These are phyloP conservation scores for Drosophila sordidula DNA, from an alignment of 2,888 invertebrate genomes.

Conservation along the genomic window DNA sequence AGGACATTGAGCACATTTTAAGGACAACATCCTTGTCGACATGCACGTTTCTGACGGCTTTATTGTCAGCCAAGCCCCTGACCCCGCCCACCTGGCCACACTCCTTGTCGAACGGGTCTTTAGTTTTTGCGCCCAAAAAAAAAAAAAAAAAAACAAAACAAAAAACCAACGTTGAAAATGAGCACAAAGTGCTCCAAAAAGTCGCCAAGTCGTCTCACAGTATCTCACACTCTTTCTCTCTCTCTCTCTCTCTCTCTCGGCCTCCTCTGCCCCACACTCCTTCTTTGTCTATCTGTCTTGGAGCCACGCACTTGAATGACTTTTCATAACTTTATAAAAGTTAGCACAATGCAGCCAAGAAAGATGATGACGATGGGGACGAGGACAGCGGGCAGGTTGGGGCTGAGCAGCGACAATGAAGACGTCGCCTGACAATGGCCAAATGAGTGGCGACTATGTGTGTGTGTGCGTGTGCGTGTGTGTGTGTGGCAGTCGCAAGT, in stretches of 20 bases:
- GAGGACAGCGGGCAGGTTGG: slow-evolving; percentile 14
- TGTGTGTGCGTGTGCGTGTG: slow-evolving; percentile 5
- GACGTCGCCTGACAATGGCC: slow-evolving; percentile 67
- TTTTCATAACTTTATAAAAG: slow-evolving; percentile 78
- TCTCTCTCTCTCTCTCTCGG: background rate
- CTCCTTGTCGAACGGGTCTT: slow-evolving; percentile 34
- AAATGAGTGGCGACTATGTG: slow-evolving; percentile 45
- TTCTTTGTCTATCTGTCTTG: slow-evolving; percentile 8
- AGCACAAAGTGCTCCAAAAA: slow-evolving; percentile 77
- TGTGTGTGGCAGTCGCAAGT: slow-evolving; percentile 10
- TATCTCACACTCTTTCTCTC: slow-evolving; percentile 19
- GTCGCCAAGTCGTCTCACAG: slow-evolving; percentile 64
- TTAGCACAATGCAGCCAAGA: slow-evolving; percentile 64
- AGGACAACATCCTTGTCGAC: slow-evolving; percentile 58
- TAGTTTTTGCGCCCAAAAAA: slow-evolving; percentile 41
- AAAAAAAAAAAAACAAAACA: slow-evolving; percentile 9
- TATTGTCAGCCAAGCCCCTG: slow-evolving; percentile 59
- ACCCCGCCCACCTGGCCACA: slow-evolving; percentile 28
- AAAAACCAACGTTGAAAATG: slow-evolving; percentile 53
- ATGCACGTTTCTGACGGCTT: slow-evolving; percentile 74
- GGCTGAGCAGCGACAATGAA: slow-evolving; percentile 57
- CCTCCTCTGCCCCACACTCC: background rate
- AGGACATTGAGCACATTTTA: slow-evolving; percentile 34
- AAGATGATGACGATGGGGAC: slow-evolving; percentile 14
- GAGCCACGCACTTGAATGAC: slow-evolving; percentile 74